These are phyloP conservation scores for Rousettus leschenaultii DNA, from an alignment of 2,113 vertebrate genomes.

Conservation along the genomic window DNA sequence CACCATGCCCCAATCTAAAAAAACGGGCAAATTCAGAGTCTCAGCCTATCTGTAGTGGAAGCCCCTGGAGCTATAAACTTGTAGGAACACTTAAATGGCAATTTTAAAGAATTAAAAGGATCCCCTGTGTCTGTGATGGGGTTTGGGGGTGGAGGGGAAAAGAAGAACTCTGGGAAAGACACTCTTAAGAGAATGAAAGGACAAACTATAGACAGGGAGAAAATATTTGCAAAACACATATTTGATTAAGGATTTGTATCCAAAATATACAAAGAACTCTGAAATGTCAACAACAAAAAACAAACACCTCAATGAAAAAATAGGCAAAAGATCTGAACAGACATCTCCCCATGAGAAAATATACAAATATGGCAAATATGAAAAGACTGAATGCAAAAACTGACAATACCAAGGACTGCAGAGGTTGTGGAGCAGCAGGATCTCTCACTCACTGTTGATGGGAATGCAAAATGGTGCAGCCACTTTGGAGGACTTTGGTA, in stretches of 20 bases:
- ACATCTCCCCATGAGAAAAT: not conserved
- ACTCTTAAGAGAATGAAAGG: not conserved
- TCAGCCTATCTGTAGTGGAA: not conserved
- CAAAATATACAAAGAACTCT: not conserved
- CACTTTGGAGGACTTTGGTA: not conserved
- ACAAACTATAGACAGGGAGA: not conserved
- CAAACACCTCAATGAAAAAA: not conserved
- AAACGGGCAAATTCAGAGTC: not conserved
- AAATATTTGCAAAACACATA: not conserved
- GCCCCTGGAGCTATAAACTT: not conserved
- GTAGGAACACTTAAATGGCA: not conserved
- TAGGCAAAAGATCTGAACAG: not conserved
- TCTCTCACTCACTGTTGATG: not conserved
- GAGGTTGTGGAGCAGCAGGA: not conserved
- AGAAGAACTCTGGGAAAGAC: not conserved
- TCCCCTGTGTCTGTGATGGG: not conserved
- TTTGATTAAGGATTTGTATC: not conserved
- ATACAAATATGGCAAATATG: not conserved
- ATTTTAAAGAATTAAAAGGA: not conserved
- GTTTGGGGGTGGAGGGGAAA: accelerated
- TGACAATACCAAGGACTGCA: not conserved
- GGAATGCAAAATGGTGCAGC: not conserved
- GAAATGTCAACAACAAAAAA: not conserved
- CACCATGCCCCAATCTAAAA: not conserved
- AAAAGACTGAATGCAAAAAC: not conserved